These are phyloP conservation scores for Tokudaia tokunoshimensis DNA, from an alignment of 2,797 vertebrate genomes.

Conservation along the genomic window DNA sequence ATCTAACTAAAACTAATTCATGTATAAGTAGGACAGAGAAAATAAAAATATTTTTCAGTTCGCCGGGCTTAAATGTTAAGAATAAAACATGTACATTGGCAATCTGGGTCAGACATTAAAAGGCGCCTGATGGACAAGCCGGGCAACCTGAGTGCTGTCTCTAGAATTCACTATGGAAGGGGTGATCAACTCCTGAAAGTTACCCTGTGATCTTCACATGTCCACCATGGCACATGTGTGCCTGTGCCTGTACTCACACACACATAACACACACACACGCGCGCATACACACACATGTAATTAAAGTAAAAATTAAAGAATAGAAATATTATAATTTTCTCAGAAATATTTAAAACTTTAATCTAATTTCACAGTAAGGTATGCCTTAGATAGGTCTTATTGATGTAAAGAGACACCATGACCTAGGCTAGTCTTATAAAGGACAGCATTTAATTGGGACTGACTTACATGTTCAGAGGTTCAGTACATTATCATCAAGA, in stretches of 20 bases:
- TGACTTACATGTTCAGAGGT: neutral
- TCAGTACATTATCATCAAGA: neutral
- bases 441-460: neutral
- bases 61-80: neutral
- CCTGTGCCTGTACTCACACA: neutral
- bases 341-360: conserved; percentile 2
- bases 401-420: neutral
- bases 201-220: neutral
- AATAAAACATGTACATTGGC: neutral
- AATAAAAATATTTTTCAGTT: conserved; percentile 1
- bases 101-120: neutral
- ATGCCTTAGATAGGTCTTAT: neutral
- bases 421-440: neutral
- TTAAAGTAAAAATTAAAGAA: neutral
- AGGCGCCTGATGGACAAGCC: neutral
- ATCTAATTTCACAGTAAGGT: neutral
- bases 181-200: neutral
- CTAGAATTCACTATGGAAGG: neutral
- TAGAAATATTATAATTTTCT: neutral
- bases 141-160: no score
- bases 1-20: neutral
- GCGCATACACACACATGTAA: neutral
- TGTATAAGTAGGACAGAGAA: conserved; percentile 11
- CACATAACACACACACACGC: neutral
- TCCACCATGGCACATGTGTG: neutral